Evolutionary conservation across 2,888 invertebrate genomes (phyloP), one percentile per base, ranked within the genome.

Genomic region (Leucoma salicis): DNA sequence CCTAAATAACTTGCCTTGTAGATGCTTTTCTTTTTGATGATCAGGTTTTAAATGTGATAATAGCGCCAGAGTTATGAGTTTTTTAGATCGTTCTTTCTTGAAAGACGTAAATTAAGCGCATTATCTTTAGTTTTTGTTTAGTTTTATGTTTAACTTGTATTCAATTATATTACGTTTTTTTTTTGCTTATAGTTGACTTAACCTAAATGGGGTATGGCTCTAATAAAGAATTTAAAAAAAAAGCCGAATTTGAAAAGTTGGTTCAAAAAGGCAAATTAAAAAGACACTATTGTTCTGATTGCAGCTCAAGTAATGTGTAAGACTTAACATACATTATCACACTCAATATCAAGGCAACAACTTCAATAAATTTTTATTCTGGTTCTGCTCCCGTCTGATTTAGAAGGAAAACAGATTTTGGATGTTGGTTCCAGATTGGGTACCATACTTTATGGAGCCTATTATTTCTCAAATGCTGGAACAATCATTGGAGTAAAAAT

Each of bases 381-480:
- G 52, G 89, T 90, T 12, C 69, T 93, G 28, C 82, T 95, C 29
- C 93, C 94, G 25, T 84, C 85, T 43, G 83, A 94, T 49, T 76
- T 91, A 45, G 76, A 81, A 50, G 90, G 85, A 14, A 92, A 92
- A 69, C 90, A 83, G 38, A 74, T 94, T 35, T 69, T 95, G 18
- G 94, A 95, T 78, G 82, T 95, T 39, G 94, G 94, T 4, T 94
- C 94, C 11, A 87, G 94, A 66, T 76, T 94, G 35, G 94, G 94
- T 35, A 92, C 92, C 42, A 91, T 94, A 37, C 79, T 94, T 6
- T 94, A 92, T 83, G 93, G 92, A 49, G 93, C 92, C 34, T 91
- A 92, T 63, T 77, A 91, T 56, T 91, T 91, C 39, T 91, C 92
- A 25, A 90, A 91, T 70, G 90, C 91, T 27, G 70, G 77, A 8